Conservation (phyloP, 2,888 invertebrate genomes). For the Agrochola macilenta region DNA sequence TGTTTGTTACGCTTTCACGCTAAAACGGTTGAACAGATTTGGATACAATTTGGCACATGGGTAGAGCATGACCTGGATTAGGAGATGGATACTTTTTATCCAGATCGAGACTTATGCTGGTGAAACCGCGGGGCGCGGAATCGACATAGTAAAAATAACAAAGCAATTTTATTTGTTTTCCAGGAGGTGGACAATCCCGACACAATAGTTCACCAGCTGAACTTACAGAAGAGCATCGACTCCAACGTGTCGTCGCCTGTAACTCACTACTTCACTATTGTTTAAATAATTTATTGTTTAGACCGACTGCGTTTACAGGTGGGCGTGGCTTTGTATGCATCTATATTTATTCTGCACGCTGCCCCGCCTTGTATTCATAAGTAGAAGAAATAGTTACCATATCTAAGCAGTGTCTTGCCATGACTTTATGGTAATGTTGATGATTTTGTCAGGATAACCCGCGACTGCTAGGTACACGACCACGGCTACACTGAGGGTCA, state of each 20-base stretch:
- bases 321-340: not conserved
- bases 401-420: conserved; percentile 20
- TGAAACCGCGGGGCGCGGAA: too few species aligned
- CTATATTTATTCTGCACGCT: not conserved
- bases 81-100: too few species aligned
- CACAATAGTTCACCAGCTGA: conserved; percentile 75
- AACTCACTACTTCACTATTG: conserved; percentile 83
- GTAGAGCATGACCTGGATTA: too few species aligned
- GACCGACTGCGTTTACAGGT: not conserved
- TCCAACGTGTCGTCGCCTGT: conserved; percentile 70
- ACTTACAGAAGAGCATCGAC: conserved; percentile 73
- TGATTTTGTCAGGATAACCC: not conserved
- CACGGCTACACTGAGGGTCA: not conserved
- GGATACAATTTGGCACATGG: too few species aligned
- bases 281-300: conserved; percentile 54
- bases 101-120: too few species aligned
- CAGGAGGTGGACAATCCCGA: conserved; percentile 73
- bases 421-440: not conserved
- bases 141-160: not conserved
- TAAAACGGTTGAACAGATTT: too few species aligned
- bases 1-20: too few species aligned
- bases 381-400: conserved; percentile 40
- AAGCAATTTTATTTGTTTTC: not conserved
- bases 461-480: not conserved
- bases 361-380: not conserved